Evolutionary conservation across 2,888 invertebrate species (phyloP), one percentile per base, ranked within the genome.

Genomic region (Drosophila limbata): DNA sequence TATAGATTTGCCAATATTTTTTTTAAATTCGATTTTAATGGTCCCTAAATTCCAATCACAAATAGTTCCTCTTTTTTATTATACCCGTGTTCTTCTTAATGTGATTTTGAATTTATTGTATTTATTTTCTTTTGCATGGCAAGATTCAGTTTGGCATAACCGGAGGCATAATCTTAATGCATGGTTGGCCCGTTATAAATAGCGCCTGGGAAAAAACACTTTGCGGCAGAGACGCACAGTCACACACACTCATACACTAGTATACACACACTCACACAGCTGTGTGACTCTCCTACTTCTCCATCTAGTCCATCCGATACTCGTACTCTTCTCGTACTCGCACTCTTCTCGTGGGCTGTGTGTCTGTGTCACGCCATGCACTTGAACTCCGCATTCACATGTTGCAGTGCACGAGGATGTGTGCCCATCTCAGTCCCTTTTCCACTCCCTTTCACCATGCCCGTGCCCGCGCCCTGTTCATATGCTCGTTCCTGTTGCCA

Each of bases 131-230:
- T 35, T 15, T n/a, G 42, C 56, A 56, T 66, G 53, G 40, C 48
- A 44, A 71, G 51, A 48, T 47, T 28, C 9, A 19, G 17, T 66
- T 71, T 66, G 61, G 35, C 61, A 59, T 55, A 45, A 67, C 45
- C 47, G 33, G 52, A 37, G 52, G n/a, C 45, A 57, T 47, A 35
- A 61, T 66, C 52, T 42, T 37, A 47, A 39, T 57, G 45, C 66
- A 60, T 57, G 45, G 51, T 52, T 56, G 71, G 33, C 33, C 56
- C 31, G 56, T 75, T 90, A 90, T 79, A 87, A 85, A 91, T 91
- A 91, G 88, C 77, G 78, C 83, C 85, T 89, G 90, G 89, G 90
- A 91, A 91, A 81, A 85, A 89, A 90, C 88, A 88, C 88, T 86
- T 86, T 86, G 87, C 86, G 65, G 65, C 66, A 37, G 55, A 17